A percentile compares a stretch with the other conserved stretches of the same genome.
Evolutionary conservation across 2,113 vertebrate genomes (phyloP).

Genomic region (Pterocles orientalis): DNA sequence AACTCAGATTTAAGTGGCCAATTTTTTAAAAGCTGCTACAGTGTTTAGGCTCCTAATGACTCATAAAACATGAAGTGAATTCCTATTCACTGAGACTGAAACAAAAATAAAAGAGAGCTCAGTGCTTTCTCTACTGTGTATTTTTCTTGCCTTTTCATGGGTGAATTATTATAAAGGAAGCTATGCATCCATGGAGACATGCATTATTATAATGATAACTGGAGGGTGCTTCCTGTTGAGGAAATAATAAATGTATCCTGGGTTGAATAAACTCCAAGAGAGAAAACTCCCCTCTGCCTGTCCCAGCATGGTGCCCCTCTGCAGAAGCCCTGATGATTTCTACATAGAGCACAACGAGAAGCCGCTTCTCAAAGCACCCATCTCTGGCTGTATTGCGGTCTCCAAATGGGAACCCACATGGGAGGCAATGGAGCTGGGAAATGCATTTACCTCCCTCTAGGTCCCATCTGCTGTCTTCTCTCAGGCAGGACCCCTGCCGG

Average conservation of each 20-base stretch:
- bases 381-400: background rate
- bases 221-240: constrained; percentile 59
- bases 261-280: constrained; percentile 25
- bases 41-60: constrained; percentile 62
- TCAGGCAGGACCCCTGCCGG: accelerated
- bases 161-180: constrained; percentile 42
- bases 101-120: constrained; percentile 29
- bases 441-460: background rate
- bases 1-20: constrained; percentile 24
- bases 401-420: background rate
- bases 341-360: accelerated
- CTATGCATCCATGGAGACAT: constrained; percentile 48
- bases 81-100: constrained; percentile 29
- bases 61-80: constrained; percentile 40
- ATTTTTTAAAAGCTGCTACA: constrained; percentile 56
- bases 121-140: background rate
- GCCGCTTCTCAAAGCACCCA: background rate
- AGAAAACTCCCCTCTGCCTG: background rate
- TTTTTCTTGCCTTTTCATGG: constrained; percentile 54
- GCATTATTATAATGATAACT: constrained; percentile 52
- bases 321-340: background rate
- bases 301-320: background rate
- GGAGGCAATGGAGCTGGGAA: background rate
- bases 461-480: background rate
- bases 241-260: constrained; percentile 38